Conservation (phyloP, 2,797 vertebrate species). For the Pachyuromys duprasi region DNA sequence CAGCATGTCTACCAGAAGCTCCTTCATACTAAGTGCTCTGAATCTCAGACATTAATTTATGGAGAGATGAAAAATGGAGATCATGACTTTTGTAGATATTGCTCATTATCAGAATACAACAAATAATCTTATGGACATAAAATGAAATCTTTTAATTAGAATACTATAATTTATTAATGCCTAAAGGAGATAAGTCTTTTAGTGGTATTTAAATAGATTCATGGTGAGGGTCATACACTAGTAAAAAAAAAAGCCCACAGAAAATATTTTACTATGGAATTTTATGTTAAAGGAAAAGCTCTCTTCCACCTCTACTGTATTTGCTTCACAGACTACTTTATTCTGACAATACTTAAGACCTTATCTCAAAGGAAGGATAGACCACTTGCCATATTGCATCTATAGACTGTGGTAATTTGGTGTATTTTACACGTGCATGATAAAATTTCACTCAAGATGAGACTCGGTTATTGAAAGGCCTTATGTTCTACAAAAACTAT, state of each 20-base stretch:
- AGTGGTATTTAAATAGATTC: background rate
- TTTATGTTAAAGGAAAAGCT: background rate
- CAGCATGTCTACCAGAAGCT: background rate
- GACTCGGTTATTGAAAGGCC: background rate
- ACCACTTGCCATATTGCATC: background rate
- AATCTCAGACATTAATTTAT: background rate
- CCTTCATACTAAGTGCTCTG: background rate
- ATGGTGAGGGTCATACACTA: background rate
- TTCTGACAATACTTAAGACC: background rate
- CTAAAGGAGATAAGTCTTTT: background rate
- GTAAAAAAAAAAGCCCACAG: background rate
- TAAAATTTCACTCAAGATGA: background rate
- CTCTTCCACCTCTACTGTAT: background rate
- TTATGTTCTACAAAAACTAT: background rate
- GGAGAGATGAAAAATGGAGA: background rate
- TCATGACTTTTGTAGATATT: background rate
- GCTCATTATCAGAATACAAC: background rate
- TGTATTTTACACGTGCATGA: background rate
- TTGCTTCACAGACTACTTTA: background rate
- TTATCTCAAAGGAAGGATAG: background rate
- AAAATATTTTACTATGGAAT: background rate
- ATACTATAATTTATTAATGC: background rate
- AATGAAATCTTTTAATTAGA: background rate
- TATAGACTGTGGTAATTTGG: background rate
- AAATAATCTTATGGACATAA: background rate